Percentiles rank a stretch among this genome's conserved stretches.
These are phyloP conservation scores for Hipparchia semele DNA, from an alignment of 2,888 invertebrate species.

Conservation along the genomic window DNA sequence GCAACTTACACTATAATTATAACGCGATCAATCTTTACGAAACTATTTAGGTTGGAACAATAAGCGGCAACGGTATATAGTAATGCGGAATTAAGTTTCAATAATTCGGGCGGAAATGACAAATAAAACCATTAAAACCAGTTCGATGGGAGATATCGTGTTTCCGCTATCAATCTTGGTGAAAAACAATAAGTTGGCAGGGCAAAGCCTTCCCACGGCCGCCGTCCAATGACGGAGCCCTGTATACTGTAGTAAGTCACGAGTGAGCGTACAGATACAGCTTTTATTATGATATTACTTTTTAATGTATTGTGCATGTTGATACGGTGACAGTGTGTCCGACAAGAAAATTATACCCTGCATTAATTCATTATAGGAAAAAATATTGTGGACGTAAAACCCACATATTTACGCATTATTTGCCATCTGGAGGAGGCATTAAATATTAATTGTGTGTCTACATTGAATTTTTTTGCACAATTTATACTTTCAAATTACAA, in stretches of 20 bases:
- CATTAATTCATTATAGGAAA: conserved; percentile 26
- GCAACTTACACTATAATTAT: conserved; percentile 59
- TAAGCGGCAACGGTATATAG: conserved; percentile 32
- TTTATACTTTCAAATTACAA: neutral
- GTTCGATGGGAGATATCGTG: conserved; percentile 56
- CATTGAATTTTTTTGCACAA: neutral
- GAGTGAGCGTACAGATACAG: conserved; percentile 23
- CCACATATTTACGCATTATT: neutral
- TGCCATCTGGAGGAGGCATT: conserved; percentile 12
- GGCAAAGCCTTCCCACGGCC: conserved; percentile 57
- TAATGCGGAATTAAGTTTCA: conserved; percentile 50
- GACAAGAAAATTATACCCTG: conserved; percentile 25
- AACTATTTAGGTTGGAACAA: conserved; percentile 21
- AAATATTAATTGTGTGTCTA: neutral
- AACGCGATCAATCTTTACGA: conserved; percentile 62
- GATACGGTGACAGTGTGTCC: conserved; percentile 24
- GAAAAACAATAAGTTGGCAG: conserved; percentile 62
- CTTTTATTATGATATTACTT: conserved; percentile 30
- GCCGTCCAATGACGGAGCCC: conserved; percentile 42
- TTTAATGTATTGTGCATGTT: conserved; percentile 25
- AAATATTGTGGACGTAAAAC: conserved; percentile 11
- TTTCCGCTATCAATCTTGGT: conserved; percentile 75
- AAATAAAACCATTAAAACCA: conserved; percentile 64
- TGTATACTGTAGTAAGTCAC: conserved; percentile 40
- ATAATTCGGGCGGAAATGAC: conserved; percentile 68